Percentiles rank a stretch among this genome's conserved stretches.
Evolutionary conservation across 2,113 vertebrate species (phyloP).

Genomic region (Urocynchramus pylzowi): DNA sequence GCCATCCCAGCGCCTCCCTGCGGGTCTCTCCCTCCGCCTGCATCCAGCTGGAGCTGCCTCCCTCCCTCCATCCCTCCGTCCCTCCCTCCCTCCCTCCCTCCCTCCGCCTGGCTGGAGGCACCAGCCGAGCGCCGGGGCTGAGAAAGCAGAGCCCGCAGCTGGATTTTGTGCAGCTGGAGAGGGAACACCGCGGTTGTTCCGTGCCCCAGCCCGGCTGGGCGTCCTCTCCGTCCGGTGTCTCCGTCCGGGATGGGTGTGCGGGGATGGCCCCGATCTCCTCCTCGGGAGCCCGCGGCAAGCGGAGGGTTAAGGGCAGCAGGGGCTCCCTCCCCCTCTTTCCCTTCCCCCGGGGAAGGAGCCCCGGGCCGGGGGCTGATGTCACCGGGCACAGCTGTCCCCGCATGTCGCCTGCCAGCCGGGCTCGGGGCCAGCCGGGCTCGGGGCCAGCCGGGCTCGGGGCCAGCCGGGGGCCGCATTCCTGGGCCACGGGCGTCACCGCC

Average conservation of each 20-base stretch:
- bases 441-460: background rate
- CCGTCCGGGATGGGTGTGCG: accelerated
- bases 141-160: background rate
- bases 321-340: background rate
- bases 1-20: accelerated
- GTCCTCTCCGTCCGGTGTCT: background rate
- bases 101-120: background rate
- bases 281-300: background rate
- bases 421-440: background rate
- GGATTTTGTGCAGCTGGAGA: background rate
- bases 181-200: accelerated
- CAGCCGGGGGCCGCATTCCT: slow-evolving; percentile 52
- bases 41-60: background rate
- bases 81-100: background rate
- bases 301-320: background rate
- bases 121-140: background rate
- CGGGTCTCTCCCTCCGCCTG: accelerated
- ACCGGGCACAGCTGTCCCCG: slow-evolving; percentile 71
- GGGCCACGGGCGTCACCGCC: slow-evolving; percentile 28
- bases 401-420: slow-evolving; percentile 13
- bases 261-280: accelerated
- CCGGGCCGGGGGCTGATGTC: background rate
- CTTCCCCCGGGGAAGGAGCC: background rate
- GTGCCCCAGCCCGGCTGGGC: accelerated
- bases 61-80: background rate